Conservation (phyloP, 2,113 vertebrate species). For the Albula glossodonta region DNA sequence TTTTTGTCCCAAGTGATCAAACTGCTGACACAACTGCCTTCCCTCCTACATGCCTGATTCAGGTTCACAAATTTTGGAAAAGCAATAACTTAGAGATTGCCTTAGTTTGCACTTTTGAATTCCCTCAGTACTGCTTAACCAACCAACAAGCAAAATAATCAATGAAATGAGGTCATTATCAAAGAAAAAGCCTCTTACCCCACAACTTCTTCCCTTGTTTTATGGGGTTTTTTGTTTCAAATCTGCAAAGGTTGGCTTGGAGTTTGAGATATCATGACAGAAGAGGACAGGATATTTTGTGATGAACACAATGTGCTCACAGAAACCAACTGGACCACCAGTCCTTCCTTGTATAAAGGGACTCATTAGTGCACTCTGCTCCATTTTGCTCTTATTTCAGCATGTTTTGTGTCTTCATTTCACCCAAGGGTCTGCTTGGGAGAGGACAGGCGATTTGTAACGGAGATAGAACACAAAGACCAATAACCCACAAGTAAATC, state of each 20-base stretch:
- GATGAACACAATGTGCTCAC: background rate
- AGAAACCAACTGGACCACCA: background rate
- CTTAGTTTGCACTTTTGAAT: background rate
- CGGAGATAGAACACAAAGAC: background rate
- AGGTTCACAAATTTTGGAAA: background rate
- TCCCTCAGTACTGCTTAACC: background rate
- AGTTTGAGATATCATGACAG: background rate
- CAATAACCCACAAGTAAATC: background rate
- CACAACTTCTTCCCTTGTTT: too few relatives aligned
- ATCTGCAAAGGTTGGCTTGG: background rate
- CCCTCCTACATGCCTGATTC: background rate
- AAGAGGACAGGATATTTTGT: background rate
- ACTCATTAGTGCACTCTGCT: background rate
- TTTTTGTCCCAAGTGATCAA: background rate
- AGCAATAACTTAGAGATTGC: background rate
- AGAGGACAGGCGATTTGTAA: background rate
- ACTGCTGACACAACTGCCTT: background rate
- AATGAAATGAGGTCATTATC: background rate
- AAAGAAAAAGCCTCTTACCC: background rate
- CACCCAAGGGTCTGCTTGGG: background rate
- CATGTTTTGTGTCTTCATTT: background rate
- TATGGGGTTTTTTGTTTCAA: background rate
- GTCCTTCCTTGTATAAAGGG: background rate
- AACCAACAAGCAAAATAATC: conserved; percentile 1
- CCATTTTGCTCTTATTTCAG: background rate